Evolutionary conservation across 2,888 invertebrate species (phyloP).

Genomic region (Xestobium rufovillosum): DNA sequence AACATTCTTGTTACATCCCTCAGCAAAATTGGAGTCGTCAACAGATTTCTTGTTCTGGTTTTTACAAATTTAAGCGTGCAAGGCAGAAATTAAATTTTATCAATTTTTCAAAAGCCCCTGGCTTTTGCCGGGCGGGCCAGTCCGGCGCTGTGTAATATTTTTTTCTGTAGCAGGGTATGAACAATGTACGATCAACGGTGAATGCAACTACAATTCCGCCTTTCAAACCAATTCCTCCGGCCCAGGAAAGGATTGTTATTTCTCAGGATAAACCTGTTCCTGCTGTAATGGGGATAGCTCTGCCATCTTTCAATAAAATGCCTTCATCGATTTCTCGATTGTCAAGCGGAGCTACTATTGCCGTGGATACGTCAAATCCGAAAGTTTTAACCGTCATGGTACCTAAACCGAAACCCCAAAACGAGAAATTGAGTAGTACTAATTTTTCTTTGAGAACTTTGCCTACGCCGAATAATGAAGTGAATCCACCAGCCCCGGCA

Average conservation of each 20-base stretch:
- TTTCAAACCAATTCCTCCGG: slow-evolving; percentile 70
- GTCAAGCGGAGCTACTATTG: slow-evolving; percentile 36
- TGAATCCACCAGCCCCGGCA: slow-evolving; percentile 23
- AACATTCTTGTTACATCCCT: too few relatives aligned
- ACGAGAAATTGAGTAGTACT: slow-evolving; percentile 33
- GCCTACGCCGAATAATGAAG: slow-evolving; percentile 29
- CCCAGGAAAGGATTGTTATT: slow-evolving; percentile 44
- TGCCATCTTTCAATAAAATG: slow-evolving; percentile 50
- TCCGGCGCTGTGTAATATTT: too few relatives aligned
- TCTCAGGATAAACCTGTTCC: slow-evolving; percentile 36
- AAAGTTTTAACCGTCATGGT: slow-evolving; percentile 34
- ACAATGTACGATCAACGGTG: too few relatives aligned
- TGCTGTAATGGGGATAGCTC: slow-evolving; percentile 41
- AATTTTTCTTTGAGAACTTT: slow-evolving; percentile 34
- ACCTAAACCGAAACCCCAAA: slow-evolving; percentile 28
- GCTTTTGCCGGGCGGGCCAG: too few relatives aligned
- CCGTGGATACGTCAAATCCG: slow-evolving; percentile 26
- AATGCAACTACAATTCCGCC: slow-evolving; percentile 64
- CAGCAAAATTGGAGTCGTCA: too few relatives aligned
- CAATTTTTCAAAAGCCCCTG: too few relatives aligned
- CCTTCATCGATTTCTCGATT: slow-evolving; percentile 52
- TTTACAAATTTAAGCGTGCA: too few relatives aligned
- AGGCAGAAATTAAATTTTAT: too few relatives aligned
- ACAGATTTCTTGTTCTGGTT: too few relatives aligned
- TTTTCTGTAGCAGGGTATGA: too few relatives aligned